phyloP scores from a whole-genome alignment of 2,113 vertebrate species.

The Gymnogyps californianus region DNA sequence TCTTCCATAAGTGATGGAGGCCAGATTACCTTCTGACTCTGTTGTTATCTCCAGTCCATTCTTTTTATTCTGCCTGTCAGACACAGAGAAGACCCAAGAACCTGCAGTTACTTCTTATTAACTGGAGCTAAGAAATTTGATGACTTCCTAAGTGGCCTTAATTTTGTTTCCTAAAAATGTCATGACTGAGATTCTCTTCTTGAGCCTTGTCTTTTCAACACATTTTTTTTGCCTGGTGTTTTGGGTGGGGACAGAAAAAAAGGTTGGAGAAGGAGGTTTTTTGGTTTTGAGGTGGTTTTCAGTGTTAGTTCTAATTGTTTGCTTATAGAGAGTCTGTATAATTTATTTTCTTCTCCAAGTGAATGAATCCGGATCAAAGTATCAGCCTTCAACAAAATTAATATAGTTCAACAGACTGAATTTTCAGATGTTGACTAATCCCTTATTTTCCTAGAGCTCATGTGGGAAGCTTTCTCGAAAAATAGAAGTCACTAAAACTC shows the following conservation, averaged over 20 bases:
- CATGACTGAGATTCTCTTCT: background rate
- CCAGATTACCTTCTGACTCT: background rate
- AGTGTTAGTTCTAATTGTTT: background rate
- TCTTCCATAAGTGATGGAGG: background rate
- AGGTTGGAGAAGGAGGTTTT: accelerated
- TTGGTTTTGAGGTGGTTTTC: background rate
- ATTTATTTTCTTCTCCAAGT: background rate
- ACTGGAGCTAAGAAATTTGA: background rate
- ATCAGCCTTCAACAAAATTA: background rate
- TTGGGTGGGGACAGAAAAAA: background rate
- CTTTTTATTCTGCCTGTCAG: background rate
- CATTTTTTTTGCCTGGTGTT: background rate
- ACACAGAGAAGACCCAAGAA: background rate
- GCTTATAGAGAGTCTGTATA: background rate
- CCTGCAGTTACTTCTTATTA: background rate
- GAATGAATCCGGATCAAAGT: background rate
- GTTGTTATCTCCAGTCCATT: background rate
- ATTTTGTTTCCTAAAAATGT: background rate
- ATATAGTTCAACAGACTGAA: background rate
- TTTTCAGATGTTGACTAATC: background rate
- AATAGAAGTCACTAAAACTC: background rate
- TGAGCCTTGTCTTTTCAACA: background rate
- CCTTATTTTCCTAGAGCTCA: background rate
- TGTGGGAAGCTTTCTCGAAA: background rate
- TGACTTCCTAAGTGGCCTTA: background rate